Conservation (phyloP, 1,140 invertebrate species). For the Argopecten irradians region DNA sequence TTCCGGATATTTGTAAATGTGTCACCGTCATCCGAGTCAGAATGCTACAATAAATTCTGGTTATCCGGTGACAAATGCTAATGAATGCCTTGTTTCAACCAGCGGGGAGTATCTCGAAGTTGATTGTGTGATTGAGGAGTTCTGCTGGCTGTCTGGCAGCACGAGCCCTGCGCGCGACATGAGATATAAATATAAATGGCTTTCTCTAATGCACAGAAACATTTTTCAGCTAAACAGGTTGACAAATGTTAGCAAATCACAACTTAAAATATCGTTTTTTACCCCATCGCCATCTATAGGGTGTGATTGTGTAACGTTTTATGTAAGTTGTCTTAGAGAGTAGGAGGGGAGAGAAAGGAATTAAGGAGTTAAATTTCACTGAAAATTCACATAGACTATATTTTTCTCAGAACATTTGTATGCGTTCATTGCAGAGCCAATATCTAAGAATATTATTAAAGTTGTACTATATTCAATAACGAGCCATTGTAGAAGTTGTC, state of each 20-base stretch:
- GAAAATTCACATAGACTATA: too few species aligned
- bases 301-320: neutral
- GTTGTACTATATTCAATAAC: too few species aligned
- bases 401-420: too few species aligned
- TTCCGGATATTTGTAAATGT: constrained; percentile 22
- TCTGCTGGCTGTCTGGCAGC: neutral
- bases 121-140: neutral
- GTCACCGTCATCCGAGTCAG: constrained; percentile 5
- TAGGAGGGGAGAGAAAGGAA: too few species aligned
- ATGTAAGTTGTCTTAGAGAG: neutral
- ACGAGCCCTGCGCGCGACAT: neutral
- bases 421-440: too few species aligned
- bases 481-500: too few species aligned
- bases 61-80: neutral
- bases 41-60: constrained; percentile 2
- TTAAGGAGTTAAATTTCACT: too few species aligned
- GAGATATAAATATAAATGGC: constrained; percentile 12
- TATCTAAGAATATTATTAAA: too few species aligned
- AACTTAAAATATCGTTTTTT: constrained; percentile 1
- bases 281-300: neutral
- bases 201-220: constrained; percentile 18
- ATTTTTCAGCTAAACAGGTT: neutral
- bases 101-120: neutral
- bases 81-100: neutral
- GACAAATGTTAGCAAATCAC: neutral